Conservation (phyloP, 2,113 vertebrate species). For the Dinomys branickii region DNA sequence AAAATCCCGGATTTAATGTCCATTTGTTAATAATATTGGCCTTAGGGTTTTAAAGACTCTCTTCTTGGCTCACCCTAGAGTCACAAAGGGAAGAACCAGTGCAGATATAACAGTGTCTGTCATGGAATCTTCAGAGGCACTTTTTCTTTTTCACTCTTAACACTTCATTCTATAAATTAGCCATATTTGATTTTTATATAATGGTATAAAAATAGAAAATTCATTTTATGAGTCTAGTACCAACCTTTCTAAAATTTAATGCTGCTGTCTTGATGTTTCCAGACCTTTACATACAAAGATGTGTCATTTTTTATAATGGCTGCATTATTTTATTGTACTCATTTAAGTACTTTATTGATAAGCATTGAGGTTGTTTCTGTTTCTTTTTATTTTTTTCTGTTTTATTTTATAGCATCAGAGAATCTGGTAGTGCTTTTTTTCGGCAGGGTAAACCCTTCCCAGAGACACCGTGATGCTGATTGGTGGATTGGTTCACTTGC, state of each 20-base stretch:
- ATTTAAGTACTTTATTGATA: not conserved
- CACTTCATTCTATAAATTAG: not conserved
- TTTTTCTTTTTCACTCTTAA: not conserved
- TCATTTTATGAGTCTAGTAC: not conserved
- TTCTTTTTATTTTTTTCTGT: not conserved
- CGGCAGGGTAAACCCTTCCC: not conserved
- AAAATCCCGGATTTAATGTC: not conserved
- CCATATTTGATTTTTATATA: not conserved
- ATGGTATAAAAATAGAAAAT: not conserved
- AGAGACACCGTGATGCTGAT: not conserved
- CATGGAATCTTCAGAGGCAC: not conserved
- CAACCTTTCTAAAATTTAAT: not conserved
- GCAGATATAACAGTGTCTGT: not conserved
- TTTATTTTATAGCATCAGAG: not conserved
- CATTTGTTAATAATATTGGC: not conserved
- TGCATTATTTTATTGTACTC: not conserved
- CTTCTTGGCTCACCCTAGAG: not conserved
- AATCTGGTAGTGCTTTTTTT: not conserved
- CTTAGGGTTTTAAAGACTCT: not conserved
- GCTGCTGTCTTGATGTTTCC: not conserved
- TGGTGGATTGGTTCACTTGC: not conserved
- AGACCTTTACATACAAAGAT: not conserved
- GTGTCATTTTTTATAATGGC: not conserved
- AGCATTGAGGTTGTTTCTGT: not conserved
- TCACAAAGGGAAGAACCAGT: not conserved